phyloP scores from a whole-genome alignment of 2,888 invertebrate species.

The Megalurothrips usitatus region DNA sequence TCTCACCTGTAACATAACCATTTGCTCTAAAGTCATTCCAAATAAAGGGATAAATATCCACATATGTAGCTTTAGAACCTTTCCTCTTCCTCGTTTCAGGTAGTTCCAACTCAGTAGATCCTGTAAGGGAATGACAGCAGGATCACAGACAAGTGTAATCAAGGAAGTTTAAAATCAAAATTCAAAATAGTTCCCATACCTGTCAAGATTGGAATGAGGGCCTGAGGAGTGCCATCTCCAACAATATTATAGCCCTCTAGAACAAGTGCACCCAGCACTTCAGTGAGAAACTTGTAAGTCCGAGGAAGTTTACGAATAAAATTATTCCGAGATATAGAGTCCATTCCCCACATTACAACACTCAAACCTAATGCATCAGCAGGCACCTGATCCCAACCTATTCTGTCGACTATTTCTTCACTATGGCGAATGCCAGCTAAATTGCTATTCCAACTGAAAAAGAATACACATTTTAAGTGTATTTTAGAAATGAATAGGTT shows the following conservation, averaged over 20 bases:
- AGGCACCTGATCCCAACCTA: conserved; percentile 51
- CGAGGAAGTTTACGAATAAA: conserved; percentile 74
- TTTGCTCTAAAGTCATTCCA: conserved; percentile 71
- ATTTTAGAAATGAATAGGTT: too few species aligned
- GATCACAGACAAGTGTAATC: neutral
- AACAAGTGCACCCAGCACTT: conserved; percentile 57
- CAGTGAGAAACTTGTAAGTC: conserved; percentile 63
- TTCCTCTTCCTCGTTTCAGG: conserved; percentile 76
- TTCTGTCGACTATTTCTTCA: conserved; percentile 46
- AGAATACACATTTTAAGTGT: conserved; percentile 13
- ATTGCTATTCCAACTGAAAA: conserved; percentile 59
- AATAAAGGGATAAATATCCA: conserved; percentile 78
- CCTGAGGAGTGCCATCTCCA: conserved; percentile 83
- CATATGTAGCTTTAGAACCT: conserved; percentile 55
- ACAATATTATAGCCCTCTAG: conserved; percentile 77
- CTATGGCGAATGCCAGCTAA: conserved; percentile 58
- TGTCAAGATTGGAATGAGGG: conserved; percentile 80
- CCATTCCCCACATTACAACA: conserved; percentile 81
- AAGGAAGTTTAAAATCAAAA: conserved; percentile 27
- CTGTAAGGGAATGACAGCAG: conserved; percentile 40
- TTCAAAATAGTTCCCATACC: conserved; percentile 51
- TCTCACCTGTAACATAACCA: conserved; percentile 51
- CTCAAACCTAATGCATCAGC: conserved; percentile 55
- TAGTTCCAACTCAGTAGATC: conserved; percentile 67
- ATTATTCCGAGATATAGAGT: conserved; percentile 79